phyloP scores from a whole-genome alignment of 2,113 vertebrate genomes.

The Passer montanus region DNA sequence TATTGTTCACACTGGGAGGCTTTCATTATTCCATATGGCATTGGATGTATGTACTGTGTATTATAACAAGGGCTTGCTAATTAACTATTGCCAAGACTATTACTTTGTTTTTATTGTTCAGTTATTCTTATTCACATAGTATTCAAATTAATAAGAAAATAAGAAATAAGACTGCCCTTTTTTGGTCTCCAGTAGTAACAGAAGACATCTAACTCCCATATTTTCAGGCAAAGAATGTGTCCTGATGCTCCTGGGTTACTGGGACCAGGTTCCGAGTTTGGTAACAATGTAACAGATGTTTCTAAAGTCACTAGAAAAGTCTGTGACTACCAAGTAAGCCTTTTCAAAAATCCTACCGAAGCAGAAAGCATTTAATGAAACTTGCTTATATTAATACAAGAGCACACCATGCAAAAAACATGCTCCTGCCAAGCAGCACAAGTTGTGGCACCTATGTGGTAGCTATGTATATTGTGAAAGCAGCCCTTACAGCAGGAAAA shows the following conservation, averaged over 20 bases:
- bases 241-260: neutral
- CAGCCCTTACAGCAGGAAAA: neutral
- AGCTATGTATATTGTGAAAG: neutral
- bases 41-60: neutral
- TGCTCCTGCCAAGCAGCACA: neutral
- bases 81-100: neutral
- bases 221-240: neutral
- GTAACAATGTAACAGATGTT: slow-evolving; percentile 4
- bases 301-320: neutral
- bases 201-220: neutral
- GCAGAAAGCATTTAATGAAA: neutral
- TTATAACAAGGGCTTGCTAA: neutral
- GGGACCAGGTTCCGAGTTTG: neutral
- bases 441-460: neutral
- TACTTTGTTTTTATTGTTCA: neutral
- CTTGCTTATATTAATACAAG: neutral
- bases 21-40: neutral
- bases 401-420: neutral
- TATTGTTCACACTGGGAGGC: neutral
- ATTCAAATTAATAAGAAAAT: neutral
- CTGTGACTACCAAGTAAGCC: neutral
- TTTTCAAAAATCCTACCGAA: neutral
- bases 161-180: neutral
- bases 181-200: neutral
- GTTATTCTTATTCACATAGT: neutral